Evolutionary conservation across 2,888 invertebrate species (phyloP), one percentile per base, ranked within the genome.

Genomic region (Bembecia ichneumoniformis): DNA sequence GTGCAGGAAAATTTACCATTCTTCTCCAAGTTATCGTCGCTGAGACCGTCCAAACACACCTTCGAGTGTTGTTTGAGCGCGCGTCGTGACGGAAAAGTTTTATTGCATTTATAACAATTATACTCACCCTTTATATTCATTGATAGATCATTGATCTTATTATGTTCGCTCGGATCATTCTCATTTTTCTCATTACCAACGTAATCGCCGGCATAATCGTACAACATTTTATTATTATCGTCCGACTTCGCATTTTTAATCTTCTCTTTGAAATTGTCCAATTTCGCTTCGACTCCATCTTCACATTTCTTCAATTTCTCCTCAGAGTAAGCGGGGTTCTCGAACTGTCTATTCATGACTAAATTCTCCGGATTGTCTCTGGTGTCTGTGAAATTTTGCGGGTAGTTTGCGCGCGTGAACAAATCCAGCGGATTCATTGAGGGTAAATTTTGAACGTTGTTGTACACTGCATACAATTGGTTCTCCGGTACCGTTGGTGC

Each of bases 241-340:
- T 84, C 83, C 53, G 82, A 84, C 3, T 77, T 55, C 58, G 84
- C 86, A 49, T 84, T 84, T 53, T 86, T 86, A 0, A 84, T 82
- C 13, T 40, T 5, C 11, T 14, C 40, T 40, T 40, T 40, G 2
- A 14, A 40, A 14, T 14, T 5, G 7, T 44, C 44, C 20, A 60
- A 65, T 59, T 79, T 73, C 20, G 47, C 59, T 52, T 50, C 57
- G 28, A 36, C 56, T 52, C 57, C 66, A 58, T 74, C 70, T 58
- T 68, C 71, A 1, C 64, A 51, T 52, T 82, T 81, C 66, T 80
- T 82, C 47, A 68, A 65, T 20, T 81, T 77, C 1, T 76, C 80
- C 3, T 43, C 7, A 0, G 60, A 52, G 51, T 77, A 82, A 0
- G 76, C 75, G 0, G 62, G 28, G 55, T 76, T 80, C 0, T 82